phyloP scores from a whole-genome alignment of 2,888 invertebrate species.

The Disparrhopalites patrizii region DNA sequence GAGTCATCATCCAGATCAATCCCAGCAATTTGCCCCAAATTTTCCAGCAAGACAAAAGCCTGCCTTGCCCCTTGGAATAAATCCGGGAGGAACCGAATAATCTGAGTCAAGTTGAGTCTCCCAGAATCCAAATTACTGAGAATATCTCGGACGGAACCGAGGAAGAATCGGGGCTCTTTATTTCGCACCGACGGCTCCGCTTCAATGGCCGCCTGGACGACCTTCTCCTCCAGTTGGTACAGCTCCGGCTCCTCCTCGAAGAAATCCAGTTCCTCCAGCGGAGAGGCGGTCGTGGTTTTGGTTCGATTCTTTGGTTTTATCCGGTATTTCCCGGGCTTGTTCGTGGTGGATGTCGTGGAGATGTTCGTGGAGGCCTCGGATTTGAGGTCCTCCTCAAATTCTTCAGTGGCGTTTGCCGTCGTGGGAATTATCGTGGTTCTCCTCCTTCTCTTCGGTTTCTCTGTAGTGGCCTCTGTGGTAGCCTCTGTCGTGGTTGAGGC shows the following conservation, averaged over 20 bases:
- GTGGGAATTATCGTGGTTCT: constrained; percentile 7
- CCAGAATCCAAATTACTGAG: constrained; percentile 31
- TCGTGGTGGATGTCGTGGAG: too few relatives aligned
- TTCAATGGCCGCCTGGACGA: constrained; percentile 33
- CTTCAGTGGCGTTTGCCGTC: background rate
- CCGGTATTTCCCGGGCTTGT: too few relatives aligned
- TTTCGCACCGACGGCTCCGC: constrained; percentile 36
- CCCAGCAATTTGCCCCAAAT: constrained; percentile 33
- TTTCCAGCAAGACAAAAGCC: constrained; percentile 43
- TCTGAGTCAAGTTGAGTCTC: constrained; percentile 38
- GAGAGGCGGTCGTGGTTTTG: background rate
- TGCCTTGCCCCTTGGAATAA: constrained; percentile 45
- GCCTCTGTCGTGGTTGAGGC: background rate
- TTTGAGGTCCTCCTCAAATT: background rate
- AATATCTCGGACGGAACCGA: constrained; percentile 33
- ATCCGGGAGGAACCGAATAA: constrained; percentile 42
- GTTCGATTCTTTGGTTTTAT: too few relatives aligned
- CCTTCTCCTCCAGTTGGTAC: constrained; percentile 35
- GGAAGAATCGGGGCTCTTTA: constrained; percentile 37
- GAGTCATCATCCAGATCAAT: constrained; percentile 14
- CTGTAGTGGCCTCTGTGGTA: background rate
- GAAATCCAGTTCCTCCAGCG: background rate
- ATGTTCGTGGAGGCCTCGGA: too few relatives aligned
- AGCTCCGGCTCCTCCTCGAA: constrained; percentile 33
- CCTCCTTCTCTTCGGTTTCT: background rate